These are phyloP conservation scores for Hirtodrosophila cameraria DNA, from an alignment of 2,888 invertebrate genomes.

Conservation along the genomic window DNA sequence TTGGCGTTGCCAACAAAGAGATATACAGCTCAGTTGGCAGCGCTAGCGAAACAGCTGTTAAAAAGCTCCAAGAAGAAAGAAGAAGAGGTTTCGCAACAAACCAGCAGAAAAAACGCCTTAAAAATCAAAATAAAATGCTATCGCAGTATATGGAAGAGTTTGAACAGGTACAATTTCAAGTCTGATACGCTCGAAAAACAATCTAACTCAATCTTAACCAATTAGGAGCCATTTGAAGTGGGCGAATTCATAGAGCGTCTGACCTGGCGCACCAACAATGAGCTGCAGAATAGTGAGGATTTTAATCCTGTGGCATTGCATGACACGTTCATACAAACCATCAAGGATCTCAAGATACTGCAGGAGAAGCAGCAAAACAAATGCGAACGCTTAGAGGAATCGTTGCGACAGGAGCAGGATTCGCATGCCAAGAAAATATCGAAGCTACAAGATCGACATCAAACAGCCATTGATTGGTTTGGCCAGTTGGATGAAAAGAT, in stretches of 20 bases:
- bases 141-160: conserved; percentile 94
- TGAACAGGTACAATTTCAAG: conserved; percentile 90
- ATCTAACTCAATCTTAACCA: background rate
- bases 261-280: conserved; percentile 96
- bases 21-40: conserved; percentile 17
- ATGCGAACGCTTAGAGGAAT: conserved; percentile 92
- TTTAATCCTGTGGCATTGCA: conserved; percentile 95
- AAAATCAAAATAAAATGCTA: conserved; percentile 86
- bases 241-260: conserved; percentile 98
- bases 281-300: conserved; percentile 86
- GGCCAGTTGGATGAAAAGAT: conserved; percentile 97
- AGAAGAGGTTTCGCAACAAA: conserved; percentile 26
- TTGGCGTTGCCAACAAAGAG: background rate
- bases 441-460: conserved; percentile 93
- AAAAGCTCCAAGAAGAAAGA: background rate
- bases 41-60: conserved; percentile 31
- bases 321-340: conserved; percentile 96
- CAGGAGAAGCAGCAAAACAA: conserved; percentile 94
- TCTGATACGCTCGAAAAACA: too few relatives aligned
- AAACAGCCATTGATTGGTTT: conserved; percentile 94
- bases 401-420: conserved; percentile 94
- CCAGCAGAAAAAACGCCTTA: conserved; percentile 51
- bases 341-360: conserved; percentile 90
- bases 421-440: conserved; percentile 91
- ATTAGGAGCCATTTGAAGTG: conserved; percentile 97